Evolutionary conservation across 2,113 vertebrate genomes (phyloP).

Genomic region (Psammodynastes pulverulentus): DNA sequence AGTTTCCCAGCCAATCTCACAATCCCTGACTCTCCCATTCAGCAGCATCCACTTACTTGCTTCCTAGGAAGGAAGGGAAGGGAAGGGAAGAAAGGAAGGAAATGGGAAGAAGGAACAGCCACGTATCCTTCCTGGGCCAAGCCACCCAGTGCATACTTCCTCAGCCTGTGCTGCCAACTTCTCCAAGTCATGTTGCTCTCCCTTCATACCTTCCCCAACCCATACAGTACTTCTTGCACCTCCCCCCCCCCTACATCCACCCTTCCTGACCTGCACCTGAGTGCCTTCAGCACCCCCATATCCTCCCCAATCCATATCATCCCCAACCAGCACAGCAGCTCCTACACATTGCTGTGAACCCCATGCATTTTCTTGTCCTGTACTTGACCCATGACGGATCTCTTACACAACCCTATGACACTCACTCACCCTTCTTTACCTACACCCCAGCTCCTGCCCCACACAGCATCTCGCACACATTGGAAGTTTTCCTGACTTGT

Average conservation of each 20-base stretch:
- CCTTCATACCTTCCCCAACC: neutral
- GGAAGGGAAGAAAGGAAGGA: neutral
- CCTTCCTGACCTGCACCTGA: neutral
- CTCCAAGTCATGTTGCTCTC: neutral
- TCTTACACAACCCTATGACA: neutral
- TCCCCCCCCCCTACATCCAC: neutral
- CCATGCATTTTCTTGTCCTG: neutral
- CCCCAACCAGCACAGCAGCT: neutral
- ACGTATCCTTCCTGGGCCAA: neutral
- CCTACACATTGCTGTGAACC: neutral
- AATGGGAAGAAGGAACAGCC: neutral
- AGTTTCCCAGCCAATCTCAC: neutral
- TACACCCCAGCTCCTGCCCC: neutral
- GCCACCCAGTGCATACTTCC: neutral
- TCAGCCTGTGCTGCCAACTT: neutral
- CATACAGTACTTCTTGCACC: neutral
- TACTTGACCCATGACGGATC: neutral
- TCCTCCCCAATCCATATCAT: neutral
- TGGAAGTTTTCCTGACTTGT: neutral
- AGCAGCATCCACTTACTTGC: neutral
- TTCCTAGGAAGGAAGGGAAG: neutral
- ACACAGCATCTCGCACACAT: neutral
- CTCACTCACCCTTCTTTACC: neutral
- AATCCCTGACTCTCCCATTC: neutral
- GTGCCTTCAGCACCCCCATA: neutral